Evolutionary conservation across 2,888 invertebrate species (phyloP).

Genomic region (Herminia tarsipennalis): DNA sequence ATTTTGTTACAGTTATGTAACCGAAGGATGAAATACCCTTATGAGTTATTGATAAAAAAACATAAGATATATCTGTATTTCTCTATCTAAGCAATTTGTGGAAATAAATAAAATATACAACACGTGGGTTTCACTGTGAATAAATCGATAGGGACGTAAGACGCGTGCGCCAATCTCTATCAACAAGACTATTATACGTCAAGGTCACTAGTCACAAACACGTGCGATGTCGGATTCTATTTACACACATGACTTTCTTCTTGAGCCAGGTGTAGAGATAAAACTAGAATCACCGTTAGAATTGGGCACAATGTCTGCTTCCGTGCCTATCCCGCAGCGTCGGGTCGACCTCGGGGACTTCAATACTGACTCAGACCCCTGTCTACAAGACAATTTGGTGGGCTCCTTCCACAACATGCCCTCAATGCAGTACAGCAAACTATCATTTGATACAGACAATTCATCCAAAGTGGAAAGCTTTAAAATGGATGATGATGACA

Average conservation of each 20-base stretch:
- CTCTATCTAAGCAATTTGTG: constrained; percentile 18
- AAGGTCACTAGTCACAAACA: constrained; percentile 81
- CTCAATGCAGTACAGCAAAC: constrained; percentile 71
- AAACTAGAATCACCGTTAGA: constrained; percentile 87
- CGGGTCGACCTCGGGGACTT: constrained; percentile 81
- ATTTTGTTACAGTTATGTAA: constrained; percentile 76
- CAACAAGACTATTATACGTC: constrained; percentile 80
- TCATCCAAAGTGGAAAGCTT: constrained; percentile 86
- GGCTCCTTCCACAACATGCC: constrained; percentile 74
- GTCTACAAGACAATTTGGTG: constrained; percentile 79
- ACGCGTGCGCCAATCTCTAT: constrained; percentile 83
- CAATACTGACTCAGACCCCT: constrained; percentile 83
- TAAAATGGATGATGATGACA: constrained; percentile 95
- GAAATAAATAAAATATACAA: constrained; percentile 65
- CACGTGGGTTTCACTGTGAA: constrained; percentile 78
- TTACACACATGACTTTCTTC: constrained; percentile 87
- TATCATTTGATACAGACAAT: constrained; percentile 73
- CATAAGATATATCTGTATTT: constrained; percentile 10
- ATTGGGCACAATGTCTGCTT: constrained; percentile 81
- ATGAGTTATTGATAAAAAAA: constrained; percentile 28
- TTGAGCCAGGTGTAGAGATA: constrained; percentile 86
- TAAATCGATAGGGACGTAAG: constrained; percentile 79
- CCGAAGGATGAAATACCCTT: constrained; percentile 56
- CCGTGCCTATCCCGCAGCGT: constrained; percentile 88
- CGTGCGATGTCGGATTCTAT: constrained; percentile 88